Conservation (phyloP, 2,797 vertebrate species). For the Falco berigora region DNA sequence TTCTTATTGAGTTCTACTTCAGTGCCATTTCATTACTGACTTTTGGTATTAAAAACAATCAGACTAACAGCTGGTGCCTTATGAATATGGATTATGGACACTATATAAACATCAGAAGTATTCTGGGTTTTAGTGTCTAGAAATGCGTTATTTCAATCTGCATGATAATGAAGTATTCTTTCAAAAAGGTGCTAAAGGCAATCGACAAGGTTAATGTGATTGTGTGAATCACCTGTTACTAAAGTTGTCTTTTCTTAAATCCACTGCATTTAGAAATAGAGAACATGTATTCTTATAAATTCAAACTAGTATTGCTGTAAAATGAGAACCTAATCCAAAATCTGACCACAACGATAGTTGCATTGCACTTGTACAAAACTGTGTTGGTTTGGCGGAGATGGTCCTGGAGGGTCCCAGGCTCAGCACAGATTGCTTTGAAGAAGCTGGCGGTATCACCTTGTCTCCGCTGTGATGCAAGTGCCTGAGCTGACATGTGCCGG, state of each 20-base stretch:
- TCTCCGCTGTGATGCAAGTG: not conserved
- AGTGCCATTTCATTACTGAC: not conserved
- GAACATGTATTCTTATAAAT: not conserved
- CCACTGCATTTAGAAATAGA: not conserved
- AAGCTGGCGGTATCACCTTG: not conserved
- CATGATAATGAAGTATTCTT: not conserved
- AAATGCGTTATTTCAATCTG: not conserved
- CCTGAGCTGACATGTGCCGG: rapidly evolving
- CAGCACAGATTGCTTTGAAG: not conserved
- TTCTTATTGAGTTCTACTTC: not conserved
- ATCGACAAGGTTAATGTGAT: not conserved
- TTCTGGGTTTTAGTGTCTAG: not conserved
- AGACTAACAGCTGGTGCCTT: not conserved
- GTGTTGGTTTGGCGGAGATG: no score
- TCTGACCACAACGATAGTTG: not conserved
- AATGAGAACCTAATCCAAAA: not conserved
- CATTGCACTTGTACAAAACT: rapidly evolving
- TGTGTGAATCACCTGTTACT: not conserved
- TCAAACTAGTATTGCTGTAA: not conserved
- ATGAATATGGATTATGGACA: not conserved
- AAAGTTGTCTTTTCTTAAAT: not conserved
- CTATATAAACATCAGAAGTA: not conserved
- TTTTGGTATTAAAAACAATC: slow-evolving; percentile 6
- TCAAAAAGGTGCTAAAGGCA: not conserved
- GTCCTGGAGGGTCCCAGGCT: no score